Evolutionary conservation across 1,140 invertebrate species (phyloP).

Genomic region (Eciton burchellii): DNA sequence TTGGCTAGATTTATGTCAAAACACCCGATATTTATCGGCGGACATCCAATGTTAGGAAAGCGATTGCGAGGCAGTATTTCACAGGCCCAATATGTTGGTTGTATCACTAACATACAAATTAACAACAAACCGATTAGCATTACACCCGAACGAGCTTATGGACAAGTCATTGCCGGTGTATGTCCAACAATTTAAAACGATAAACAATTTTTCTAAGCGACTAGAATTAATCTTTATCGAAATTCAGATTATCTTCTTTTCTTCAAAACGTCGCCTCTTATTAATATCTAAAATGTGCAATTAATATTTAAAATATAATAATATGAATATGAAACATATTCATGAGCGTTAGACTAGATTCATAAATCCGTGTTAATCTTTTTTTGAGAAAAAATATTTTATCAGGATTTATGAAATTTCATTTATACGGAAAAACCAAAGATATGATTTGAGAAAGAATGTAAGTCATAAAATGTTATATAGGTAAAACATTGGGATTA

Average conservation of each 20-base stretch:
- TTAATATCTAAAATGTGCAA: background rate
- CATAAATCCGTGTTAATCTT: background rate
- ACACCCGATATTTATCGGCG: slow-evolving; percentile 95
- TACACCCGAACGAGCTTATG: slow-evolving; percentile 87
- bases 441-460: slow-evolving; percentile 55
- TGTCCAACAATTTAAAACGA: slow-evolving; percentile 89
- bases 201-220: background rate
- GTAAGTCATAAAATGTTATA: slow-evolving; percentile 50
- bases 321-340: slow-evolving; percentile 5
- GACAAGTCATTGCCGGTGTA: slow-evolving; percentile 89
- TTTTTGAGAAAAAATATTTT: background rate
- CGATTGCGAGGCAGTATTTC: slow-evolving; percentile 87
- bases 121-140: slow-evolving; percentile 87
- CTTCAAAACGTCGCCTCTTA: background rate
- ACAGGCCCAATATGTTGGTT: slow-evolving; percentile 92
- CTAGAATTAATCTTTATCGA: slow-evolving; percentile 14
- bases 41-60: slow-evolving; percentile 89
- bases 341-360: background rate
- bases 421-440: slow-evolving; percentile 40
- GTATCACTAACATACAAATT: slow-evolving; percentile 91
- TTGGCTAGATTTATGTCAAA: slow-evolving; percentile 91
- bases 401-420: background rate
- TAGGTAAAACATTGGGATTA: background rate
- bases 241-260: background rate
- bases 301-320: slow-evolving; percentile 28